These are phyloP conservation scores for Ispidina picta DNA, from an alignment of 2,797 vertebrate species.

Conservation along the genomic window DNA sequence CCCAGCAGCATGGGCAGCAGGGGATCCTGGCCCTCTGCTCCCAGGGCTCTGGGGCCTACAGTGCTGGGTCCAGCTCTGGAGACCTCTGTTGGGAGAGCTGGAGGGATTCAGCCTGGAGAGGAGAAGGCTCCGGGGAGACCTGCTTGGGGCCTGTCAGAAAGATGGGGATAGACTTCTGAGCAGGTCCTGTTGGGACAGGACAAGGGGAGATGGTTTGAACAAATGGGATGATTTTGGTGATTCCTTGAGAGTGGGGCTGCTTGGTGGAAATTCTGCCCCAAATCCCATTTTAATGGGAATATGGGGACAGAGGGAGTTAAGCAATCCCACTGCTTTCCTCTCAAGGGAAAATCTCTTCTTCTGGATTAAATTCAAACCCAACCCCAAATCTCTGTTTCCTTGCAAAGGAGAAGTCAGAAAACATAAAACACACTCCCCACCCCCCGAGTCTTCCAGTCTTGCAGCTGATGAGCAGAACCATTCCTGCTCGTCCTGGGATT, in stretches of 20 bases:
- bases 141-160: neutral
- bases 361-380: slow-evolving; percentile 45
- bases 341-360: neutral
- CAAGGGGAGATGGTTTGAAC: no score
- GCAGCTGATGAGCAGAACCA: slow-evolving; percentile 13
- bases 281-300: neutral
- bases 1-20: neutral
- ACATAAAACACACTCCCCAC: neutral
- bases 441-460: slow-evolving; percentile 18
- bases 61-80: neutral
- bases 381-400: slow-evolving; percentile 11
- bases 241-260: neutral
- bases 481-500: neutral
- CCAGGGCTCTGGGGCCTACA: neutral
- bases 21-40: neutral
- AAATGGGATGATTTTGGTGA: no score
- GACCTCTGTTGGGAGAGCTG: neutral
- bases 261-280: neutral
- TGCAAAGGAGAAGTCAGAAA: neutral
- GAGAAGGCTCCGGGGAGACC: neutral
- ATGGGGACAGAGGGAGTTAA: neutral
- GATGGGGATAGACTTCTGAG: neutral
- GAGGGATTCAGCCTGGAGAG: neutral
- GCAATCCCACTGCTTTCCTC: neutral
- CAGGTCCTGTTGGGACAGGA: neutral